Percentiles rank a stretch among this genome's conserved stretches.
Evolutionary conservation across 2,797 vertebrate genomes (phyloP).

Genomic region (Brotula barbata): DNA sequence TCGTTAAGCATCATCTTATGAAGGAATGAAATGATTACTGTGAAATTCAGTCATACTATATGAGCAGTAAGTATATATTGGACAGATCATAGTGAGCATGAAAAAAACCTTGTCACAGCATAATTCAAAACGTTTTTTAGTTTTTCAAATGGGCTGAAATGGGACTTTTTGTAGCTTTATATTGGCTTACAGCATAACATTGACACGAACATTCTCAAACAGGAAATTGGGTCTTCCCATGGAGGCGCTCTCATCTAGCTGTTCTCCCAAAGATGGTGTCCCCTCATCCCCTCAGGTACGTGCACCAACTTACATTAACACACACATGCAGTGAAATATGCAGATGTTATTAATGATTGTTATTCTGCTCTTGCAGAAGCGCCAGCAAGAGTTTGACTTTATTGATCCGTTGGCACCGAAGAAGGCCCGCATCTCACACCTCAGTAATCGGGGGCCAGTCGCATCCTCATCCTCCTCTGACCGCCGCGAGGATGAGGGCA

Average conservation of each 20-base stretch:
- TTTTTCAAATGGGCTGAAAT: too few species aligned
- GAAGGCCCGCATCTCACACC: constrained; percentile 88
- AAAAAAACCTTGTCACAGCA: too few species aligned
- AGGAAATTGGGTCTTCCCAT: constrained; percentile 85
- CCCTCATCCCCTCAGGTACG: constrained; percentile 85
- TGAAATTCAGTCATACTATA: too few species aligned
- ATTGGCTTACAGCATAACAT: too few species aligned
- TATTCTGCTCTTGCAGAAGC: constrained; percentile 77
- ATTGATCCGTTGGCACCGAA: constrained; percentile 86
- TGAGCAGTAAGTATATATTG: too few species aligned
- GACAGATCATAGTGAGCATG: too few species aligned
- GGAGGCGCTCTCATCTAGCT: constrained; percentile 74
- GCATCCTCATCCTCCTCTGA: constrained; percentile 69
- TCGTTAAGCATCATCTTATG: too few species aligned
- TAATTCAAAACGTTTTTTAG: too few species aligned
- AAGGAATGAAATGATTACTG: too few species aligned
- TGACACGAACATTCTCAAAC: constrained; percentile 52
- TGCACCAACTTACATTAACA: background rate
- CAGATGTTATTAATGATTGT: background rate
- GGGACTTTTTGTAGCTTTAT: too few species aligned
- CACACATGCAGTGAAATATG: background rate
- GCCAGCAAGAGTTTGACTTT: constrained; percentile 78
- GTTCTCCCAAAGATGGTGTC: constrained; percentile 78
- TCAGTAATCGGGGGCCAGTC: constrained; percentile 78
- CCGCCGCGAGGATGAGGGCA: constrained; percentile 72